Evolutionary conservation across 2,888 invertebrate species (phyloP).

Genomic region (Aquatica leii): DNA sequence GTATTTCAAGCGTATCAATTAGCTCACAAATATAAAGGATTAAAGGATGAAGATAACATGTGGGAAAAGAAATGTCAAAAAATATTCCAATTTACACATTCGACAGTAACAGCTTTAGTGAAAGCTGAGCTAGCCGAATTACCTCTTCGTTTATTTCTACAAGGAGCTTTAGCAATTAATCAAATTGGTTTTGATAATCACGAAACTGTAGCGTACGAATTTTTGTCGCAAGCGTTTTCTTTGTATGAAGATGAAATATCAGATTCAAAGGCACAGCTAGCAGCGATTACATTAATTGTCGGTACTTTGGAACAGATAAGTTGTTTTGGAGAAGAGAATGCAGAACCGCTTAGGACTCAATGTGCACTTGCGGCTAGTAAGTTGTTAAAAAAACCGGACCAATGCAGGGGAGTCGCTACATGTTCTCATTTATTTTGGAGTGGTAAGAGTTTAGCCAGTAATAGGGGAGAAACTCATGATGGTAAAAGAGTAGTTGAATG

Average conservation of each 20-base stretch:
- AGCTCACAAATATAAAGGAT: conserved; percentile 82
- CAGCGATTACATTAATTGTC: conserved; percentile 94
- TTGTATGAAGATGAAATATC: conserved; percentile 98
- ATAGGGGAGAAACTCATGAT: conserved; percentile 78
- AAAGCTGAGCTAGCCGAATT: conserved; percentile 96
- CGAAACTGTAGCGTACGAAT: conserved; percentile 98
- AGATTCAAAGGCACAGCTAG: conserved; percentile 95
- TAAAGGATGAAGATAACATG: conserved; percentile 88
- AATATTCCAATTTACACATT: conserved; percentile 97
- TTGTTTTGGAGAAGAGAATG: conserved; percentile 96
- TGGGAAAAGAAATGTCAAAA: conserved; percentile 99
- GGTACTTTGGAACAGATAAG: conserved; percentile 95
- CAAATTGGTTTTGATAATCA: conserved; percentile 93
- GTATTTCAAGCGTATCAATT: conserved; percentile 93
- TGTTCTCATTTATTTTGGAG: conserved; percentile 99
- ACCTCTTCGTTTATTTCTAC: conserved; percentile 91
- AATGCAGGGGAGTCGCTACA: conserved; percentile 92
- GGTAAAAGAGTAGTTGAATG: conserved; percentile 93
- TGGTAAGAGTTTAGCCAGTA: conserved; percentile 67
- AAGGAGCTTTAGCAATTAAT: conserved; percentile 93
- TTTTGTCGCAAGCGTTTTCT: conserved; percentile 94
- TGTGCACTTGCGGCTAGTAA: conserved; percentile 96
- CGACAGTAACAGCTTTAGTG: conserved; percentile 91
- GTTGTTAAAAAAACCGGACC: conserved; percentile 96
- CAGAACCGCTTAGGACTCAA: conserved; percentile 94